phyloP scores from a whole-genome alignment of 2,113 vertebrate genomes.

The Dendropsophus ebraccatus region DNA sequence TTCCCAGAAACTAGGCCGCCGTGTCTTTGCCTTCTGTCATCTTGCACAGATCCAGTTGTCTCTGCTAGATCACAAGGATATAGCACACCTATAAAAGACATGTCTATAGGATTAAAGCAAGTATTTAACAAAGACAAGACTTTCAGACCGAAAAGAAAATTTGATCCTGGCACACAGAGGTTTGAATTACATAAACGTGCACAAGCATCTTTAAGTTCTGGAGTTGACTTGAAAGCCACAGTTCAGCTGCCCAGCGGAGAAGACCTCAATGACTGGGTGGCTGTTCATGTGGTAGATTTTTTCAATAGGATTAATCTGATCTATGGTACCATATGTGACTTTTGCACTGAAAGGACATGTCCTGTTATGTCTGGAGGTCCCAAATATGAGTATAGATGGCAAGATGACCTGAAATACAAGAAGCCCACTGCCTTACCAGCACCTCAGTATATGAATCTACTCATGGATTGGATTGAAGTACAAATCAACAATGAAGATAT shows the following conservation, averaged over 20 bases:
- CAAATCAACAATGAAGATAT: conserved; percentile 87
- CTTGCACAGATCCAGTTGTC: not conserved
- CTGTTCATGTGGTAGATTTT: conserved; percentile 86
- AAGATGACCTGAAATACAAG: conserved; percentile 85
- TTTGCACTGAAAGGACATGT: conserved; percentile 83
- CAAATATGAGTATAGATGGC: conserved; percentile 85
- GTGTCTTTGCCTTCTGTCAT: not conserved
- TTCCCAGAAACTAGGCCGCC: not conserved
- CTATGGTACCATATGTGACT: conserved; percentile 86
- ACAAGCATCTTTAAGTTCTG: conserved; percentile 80
- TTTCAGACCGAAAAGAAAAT: conserved; percentile 84
- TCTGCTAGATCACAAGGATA: not conserved
- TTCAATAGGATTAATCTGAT: conserved; percentile 89
- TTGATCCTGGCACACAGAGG: conserved; percentile 84
- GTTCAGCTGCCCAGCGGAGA: conserved; percentile 82
- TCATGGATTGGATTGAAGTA: conserved; percentile 88
- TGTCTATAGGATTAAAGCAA: conserved; percentile 84
- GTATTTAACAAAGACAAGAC: conserved; percentile 89
- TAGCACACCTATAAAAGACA: conserved; percentile 62
- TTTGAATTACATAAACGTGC: conserved; percentile 86
- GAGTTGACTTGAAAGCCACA: conserved; percentile 77
- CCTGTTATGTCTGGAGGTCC: conserved; percentile 88
- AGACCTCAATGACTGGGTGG: conserved; percentile 86
- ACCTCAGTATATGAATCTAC: conserved; percentile 85
- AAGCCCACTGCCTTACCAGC: conserved; percentile 83